Conservation (phyloP, 1,140 invertebrate species). For the Eupristina koningsbergeri region DNA sequence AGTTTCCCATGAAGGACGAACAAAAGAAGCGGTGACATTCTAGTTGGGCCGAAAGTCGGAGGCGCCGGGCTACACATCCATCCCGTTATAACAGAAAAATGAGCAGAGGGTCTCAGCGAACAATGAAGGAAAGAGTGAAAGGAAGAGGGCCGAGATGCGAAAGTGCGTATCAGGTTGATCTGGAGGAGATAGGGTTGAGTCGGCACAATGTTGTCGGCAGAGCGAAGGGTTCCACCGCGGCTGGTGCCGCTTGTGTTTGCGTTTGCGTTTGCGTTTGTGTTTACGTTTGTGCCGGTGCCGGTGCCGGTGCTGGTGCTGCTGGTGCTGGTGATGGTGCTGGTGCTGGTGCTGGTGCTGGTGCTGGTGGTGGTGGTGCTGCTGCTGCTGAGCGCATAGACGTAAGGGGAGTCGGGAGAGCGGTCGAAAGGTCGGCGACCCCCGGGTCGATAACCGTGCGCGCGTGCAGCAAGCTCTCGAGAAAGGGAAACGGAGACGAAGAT, state of each 20-base stretch:
- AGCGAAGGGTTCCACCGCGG: no score
- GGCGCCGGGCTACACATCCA: not conserved
- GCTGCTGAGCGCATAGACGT: slow-evolving; percentile 40
- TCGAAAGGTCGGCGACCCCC: slow-evolving; percentile 55
- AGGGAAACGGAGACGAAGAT: not conserved
- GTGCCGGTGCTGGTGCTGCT: slow-evolving; percentile 31
- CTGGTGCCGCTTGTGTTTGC: not conserved
- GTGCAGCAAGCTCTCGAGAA: slow-evolving; percentile 25
- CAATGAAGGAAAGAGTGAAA: slow-evolving; percentile 13
- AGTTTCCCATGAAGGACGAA: not conserved
- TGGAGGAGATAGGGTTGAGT: slow-evolving; percentile 38
- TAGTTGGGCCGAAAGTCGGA: not conserved
- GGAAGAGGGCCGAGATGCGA: slow-evolving; percentile 6
- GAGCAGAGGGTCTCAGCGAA: no score
- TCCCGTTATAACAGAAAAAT: not conserved
- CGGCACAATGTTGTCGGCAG: not conserved
- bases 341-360: slow-evolving; percentile 17
- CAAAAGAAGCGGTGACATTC: not conserved
- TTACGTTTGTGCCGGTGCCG: no score
- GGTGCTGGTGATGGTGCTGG: slow-evolving; percentile 13
- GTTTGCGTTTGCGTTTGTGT: no score
- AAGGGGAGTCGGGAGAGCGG: slow-evolving; percentile 49
- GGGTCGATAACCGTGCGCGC: slow-evolving; percentile 55
- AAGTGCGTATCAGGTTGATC: not conserved
- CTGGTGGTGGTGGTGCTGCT: slow-evolving; percentile 24